These are phyloP conservation scores for Poecilobothrus nobilitatus DNA, from an alignment of 2,888 invertebrate genomes.

Conservation along the genomic window DNA sequence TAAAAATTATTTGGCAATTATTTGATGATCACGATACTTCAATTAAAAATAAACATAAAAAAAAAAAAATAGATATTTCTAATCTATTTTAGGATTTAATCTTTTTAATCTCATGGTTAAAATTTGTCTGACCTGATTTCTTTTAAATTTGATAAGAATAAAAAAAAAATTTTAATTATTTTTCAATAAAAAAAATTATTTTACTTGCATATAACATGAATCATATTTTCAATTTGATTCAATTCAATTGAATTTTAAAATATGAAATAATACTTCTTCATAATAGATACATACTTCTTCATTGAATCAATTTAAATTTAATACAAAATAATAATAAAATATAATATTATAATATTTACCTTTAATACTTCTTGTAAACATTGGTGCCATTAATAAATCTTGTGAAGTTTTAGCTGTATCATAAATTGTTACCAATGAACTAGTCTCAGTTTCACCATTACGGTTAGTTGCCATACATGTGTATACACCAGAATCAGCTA, in stretches of 20 bases:
- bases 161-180: no score
- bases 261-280: no score
- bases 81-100: background rate
- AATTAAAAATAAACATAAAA: background rate
- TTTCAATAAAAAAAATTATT: no score
- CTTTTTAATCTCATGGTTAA: background rate
- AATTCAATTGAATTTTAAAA: no score
- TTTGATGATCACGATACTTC: background rate
- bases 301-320: no score
- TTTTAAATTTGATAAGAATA: no score
- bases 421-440: constrained; percentile 41
- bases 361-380: constrained; percentile 44
- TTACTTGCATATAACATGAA: no score
- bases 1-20: background rate
- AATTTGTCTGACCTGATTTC: background rate
- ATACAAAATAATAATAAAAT: no score
- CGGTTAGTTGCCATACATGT: constrained; percentile 67
- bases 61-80: background rate
- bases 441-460: constrained; percentile 42
- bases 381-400: constrained; percentile 27
- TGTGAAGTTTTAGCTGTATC: constrained; percentile 32
- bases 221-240: no score
- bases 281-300: no score
- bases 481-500: constrained; percentile 68
- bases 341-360: constrained; percentile 30